A percentile compares a stretch with the other conserved stretches of the same genome.
phyloP scores from a whole-genome alignment of 2,797 vertebrate genomes.

The Ctenopoma kingsleyae region DNA sequence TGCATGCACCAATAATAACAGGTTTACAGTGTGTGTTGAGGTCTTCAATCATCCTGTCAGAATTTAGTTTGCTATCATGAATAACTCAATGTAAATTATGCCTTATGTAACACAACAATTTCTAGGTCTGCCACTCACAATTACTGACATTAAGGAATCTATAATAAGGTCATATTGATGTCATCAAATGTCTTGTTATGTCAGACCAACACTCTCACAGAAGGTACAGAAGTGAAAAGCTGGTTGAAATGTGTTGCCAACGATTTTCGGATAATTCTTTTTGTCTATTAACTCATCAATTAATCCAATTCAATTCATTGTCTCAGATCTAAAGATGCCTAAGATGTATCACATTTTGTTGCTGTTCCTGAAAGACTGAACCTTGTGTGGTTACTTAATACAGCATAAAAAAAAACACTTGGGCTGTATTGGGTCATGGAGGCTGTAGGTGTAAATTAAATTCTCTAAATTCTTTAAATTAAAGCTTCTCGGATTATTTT shows the following conservation, averaged over 20 bases:
- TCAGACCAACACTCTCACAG: no score
- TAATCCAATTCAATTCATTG: not conserved
- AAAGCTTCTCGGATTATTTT: not conserved
- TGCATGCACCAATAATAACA: not conserved
- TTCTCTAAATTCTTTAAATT: not conserved
- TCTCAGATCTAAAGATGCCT: not conserved
- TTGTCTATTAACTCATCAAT: not conserved
- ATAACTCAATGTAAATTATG: not conserved
- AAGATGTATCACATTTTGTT: not conserved
- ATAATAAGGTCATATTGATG: no score
- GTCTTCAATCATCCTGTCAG: conserved; percentile 6
- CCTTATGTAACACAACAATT: not conserved
- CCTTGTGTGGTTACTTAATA: no score
- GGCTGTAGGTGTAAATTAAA: no score
- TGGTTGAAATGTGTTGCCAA: no score
- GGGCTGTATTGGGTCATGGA: no score
- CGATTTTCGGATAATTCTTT: no score
- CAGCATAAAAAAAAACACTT: no score
- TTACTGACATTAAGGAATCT: not conserved
- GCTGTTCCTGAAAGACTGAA: not conserved
- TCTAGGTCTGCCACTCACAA: not conserved
- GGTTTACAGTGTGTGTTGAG: not conserved
- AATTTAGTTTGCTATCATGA: not conserved
- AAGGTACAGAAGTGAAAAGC: no score
- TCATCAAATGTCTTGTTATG: no score